Evolutionary conservation across 2,797 vertebrate genomes (phyloP), one percentile per base, ranked within the genome.

Genomic region (Cossypha niveicapilla): DNA sequence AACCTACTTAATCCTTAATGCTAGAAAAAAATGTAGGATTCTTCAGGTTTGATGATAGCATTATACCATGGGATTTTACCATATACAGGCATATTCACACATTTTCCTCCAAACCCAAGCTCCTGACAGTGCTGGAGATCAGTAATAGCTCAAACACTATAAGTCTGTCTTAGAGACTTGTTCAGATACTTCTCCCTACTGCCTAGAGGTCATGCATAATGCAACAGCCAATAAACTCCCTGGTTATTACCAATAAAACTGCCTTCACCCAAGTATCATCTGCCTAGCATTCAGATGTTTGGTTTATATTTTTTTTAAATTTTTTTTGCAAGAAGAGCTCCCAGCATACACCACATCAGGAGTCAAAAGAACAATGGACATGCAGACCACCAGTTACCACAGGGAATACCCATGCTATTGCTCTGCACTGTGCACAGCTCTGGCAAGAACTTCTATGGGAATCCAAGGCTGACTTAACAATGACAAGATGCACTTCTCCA

Each of bases 301-400:
- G 32, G 16, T 37, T 37, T 37, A 37, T 37, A 14, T 37, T 11
- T 32, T 50, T 50, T 53, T 39, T 35, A 3, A 41, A 45, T 37
- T 60, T 87, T 34, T 66, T 70, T 41, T 51, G 23, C 6, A 11
- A 66, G 24, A 70, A 39, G 9, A 63, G 24, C 22, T 85, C 71
- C 62, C 34, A 32, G 71, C 21, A 48, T 2, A 11, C 28, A n/a
- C 47, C 45, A n/a, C 47, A 50, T 48, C 9, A 34, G 12, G 54
- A 78, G 30, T 1, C 1, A 0, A 57, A 85, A 66, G 34, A 57
- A 30, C 23, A 56, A 15, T 0, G 9, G 39, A 16, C 51, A n/a
- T 0, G 1, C 19, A 68, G n/a, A 48, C 9, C 71, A 35, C 10
- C 12, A 34, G 45, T 11, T 17, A 30, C 21, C 47, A 37, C 19